A percentile compares a stretch with the other conserved stretches of the same genome.
phyloP scores from a whole-genome alignment of 2,113 vertebrate species.

The Octodon degus region DNA sequence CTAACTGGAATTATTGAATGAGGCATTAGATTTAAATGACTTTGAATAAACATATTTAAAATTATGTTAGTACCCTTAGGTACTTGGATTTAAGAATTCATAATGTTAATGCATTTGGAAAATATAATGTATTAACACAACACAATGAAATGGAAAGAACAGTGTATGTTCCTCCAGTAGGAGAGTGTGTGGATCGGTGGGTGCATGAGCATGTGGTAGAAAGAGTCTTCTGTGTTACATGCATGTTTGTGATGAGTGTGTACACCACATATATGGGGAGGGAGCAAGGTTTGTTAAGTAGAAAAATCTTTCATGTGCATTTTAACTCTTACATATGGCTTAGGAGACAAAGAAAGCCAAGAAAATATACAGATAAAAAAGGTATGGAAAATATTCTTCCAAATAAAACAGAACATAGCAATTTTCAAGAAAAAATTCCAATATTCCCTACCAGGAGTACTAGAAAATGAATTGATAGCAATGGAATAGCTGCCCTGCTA shows the following conservation, averaged over 20 bases:
- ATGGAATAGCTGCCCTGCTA: background rate
- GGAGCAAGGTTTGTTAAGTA: background rate
- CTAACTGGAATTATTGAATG: constrained; percentile 50
- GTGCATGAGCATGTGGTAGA: background rate
- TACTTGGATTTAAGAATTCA: constrained; percentile 36
- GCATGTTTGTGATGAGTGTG: background rate
- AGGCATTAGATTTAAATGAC: constrained; percentile 60
- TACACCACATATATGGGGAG: background rate
- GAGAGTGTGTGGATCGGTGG: background rate
- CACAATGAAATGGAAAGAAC: constrained; percentile 30
- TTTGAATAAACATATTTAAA: constrained; percentile 63
- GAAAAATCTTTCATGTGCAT: background rate
- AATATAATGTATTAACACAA: constrained; percentile 31
- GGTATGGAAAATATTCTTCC: background rate
- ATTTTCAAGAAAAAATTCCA: constrained; percentile 54
- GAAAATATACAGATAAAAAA: background rate
- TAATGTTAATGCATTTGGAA: constrained; percentile 11
- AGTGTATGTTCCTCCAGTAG: background rate
- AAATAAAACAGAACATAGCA: background rate
- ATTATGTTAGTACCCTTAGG: constrained; percentile 34
- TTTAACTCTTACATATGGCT: background rate
- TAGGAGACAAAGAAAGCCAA: constrained; percentile 31
- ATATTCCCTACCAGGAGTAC: background rate
- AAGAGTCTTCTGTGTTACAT: background rate
- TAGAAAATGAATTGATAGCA: constrained; percentile 45